Base-by-base conservation (phyloP, 2,113 vertebrate species). In the Albula glossodonta region DNA sequence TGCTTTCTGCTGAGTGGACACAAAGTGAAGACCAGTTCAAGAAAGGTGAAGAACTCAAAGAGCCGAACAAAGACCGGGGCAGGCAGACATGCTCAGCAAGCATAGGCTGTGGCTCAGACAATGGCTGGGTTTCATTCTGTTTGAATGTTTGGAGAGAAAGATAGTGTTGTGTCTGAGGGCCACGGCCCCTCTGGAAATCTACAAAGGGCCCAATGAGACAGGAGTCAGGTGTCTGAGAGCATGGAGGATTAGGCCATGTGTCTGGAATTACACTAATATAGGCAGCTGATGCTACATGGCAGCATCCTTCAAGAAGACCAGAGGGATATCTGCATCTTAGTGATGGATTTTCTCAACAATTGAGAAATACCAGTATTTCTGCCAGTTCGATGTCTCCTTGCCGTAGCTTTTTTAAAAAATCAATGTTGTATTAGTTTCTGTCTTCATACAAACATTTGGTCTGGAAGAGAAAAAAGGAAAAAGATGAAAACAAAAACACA, bases 191-290 rank as follows among this genome's bases (percentile, higher is more conserved):
- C 85, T 87, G 91, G 90, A 41, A 80, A 10, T 89, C 92, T 93
- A 87, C 79, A 82, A 88, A 51, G 89, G 92, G 92, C 93, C 93
- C 91, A 93, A 87, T 90, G 83, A 81, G 89, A 89, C 92, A 91
- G 91, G 84, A 60, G 90, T 91, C 95, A 96, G 95, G 94, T 96
- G 96, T 94, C 92, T 91, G 81, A 85, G 91, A 53, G 13, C 81
- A 81, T 81, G 85, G 83, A 80, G 84, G 80, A 84, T 84, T 82
- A 88, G 91, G 83, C 86, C 90, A 88, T 83, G 87, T 9, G 70
- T 85, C 66, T 70, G 66, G 74, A 50, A 57, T 87, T 92, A 82
- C 85, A 83, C 81, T 77, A 12, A 17, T 8, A 17, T 48, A 4
- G 25, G 90, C 92, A 94, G 93, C 93, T 94, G 94, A 91, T 90